These are phyloP conservation scores for Beris chalybata DNA, from an alignment of 2,888 invertebrate species.

Conservation along the genomic window DNA sequence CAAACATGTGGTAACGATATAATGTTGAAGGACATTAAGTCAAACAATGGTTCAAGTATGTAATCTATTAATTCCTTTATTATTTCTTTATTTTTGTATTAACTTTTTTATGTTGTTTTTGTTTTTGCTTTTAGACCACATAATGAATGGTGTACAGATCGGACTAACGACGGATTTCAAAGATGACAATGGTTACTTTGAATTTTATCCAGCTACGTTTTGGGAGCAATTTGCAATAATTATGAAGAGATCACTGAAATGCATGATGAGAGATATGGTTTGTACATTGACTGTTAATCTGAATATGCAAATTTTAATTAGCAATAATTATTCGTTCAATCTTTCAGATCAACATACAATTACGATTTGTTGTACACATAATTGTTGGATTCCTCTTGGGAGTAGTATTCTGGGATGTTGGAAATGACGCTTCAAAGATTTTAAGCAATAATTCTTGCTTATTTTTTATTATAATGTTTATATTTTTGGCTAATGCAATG, in stretches of 20 bases:
- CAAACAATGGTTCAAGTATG: conserved; percentile 12
- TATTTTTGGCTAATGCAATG: conserved; percentile 91
- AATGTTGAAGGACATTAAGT: neutral
- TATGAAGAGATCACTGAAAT: conserved; percentile 1
- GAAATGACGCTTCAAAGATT: conserved; percentile 77
- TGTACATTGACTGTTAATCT: neutral
- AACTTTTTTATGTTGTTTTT: neutral
- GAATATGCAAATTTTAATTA: neutral
- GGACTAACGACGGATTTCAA: neutral
- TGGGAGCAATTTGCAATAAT: conserved; percentile 19
- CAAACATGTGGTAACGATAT: neutral
- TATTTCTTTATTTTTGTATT: conserved; percentile 10
- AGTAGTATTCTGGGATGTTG: conserved; percentile 78
- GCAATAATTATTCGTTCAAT: neutral
- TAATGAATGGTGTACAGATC: conserved; percentile 7
- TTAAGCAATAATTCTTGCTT: conserved; percentile 84
- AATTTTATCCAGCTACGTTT: conserved; percentile 12
- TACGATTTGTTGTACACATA: conserved; percentile 76
- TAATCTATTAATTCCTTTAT: neutral
- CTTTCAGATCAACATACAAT: conserved; percentile 54
- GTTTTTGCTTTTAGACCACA: no score
- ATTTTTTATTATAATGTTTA: conserved; percentile 87
- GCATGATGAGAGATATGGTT: conserved; percentile 21
- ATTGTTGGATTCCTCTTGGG: conserved; percentile 81
- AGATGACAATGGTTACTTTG: neutral